These are phyloP conservation scores for Metopia argyrocephala DNA, from an alignment of 2,888 invertebrate genomes.

Conservation along the genomic window DNA sequence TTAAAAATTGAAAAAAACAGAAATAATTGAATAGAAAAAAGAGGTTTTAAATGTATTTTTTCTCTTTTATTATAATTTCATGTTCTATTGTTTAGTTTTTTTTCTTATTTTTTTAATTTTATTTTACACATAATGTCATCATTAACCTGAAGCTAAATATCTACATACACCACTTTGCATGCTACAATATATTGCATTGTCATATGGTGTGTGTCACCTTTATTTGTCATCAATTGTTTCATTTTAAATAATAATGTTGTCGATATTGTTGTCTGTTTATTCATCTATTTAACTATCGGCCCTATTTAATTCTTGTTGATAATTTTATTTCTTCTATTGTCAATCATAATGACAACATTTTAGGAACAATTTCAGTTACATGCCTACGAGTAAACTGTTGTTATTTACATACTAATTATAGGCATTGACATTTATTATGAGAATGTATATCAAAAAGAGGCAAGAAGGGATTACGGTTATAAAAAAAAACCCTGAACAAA, in stretches of 20 bases:
- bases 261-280: conserved; percentile 19
- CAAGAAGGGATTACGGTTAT: conserved; percentile 26
- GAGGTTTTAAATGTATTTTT: too few species aligned
- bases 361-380: too few species aligned
- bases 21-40: too few species aligned
- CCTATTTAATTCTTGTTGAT: conserved; percentile 30
- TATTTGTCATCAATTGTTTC: conserved; percentile 59
- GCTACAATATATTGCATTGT: conserved; percentile 1
- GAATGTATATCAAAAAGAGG: neutral
- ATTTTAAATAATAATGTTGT: conserved; percentile 23
- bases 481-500: conserved; percentile 12
- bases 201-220: conserved; percentile 36
- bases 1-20: too few species aligned
- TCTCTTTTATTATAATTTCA: neutral
- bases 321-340: conserved; percentile 18
- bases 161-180: neutral
- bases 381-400: conserved; percentile 19
- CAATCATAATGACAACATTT: too few species aligned
- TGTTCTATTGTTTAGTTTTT: neutral
- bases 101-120: neutral
- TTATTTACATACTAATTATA: conserved; percentile 55
- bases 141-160: conserved; percentile 28
- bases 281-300: conserved; percentile 17
- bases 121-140: conserved; percentile 50
- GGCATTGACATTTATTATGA: conserved; percentile 52